Percentiles rank a stretch among this genome's conserved stretches.
Conservation (phyloP, 2,888 invertebrate genomes). For the Orthonevra nobilis region DNA sequence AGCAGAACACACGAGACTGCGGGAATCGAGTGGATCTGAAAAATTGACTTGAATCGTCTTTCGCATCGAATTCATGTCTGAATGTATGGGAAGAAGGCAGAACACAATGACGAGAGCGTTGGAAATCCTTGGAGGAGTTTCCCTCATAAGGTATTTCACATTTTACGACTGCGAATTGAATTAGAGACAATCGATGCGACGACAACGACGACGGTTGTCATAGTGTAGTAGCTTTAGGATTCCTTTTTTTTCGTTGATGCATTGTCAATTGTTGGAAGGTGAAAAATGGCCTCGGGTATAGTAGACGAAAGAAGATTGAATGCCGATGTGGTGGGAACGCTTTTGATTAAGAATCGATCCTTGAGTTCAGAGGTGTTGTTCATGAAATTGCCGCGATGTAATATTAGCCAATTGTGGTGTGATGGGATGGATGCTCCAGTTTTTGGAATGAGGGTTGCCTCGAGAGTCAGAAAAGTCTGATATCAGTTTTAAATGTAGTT, state of each 20-base stretch:
- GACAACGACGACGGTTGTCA: constrained; percentile 18
- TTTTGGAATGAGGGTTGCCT: no score
- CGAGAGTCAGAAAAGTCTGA: no score
- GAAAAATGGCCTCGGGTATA: constrained; percentile 21
- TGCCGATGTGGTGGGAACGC: background rate
- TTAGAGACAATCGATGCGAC: constrained; percentile 30
- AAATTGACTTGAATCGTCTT: constrained; percentile 50
- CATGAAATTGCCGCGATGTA: no score
- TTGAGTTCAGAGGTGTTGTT: no score
- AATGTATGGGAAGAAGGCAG: no score
- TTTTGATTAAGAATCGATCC: constrained; percentile 9
- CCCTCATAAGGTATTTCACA: constrained; percentile 9
- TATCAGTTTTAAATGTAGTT: no score
- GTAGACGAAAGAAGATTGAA: background rate
- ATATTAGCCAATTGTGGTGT: no score
- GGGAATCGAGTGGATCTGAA: constrained; percentile 17
- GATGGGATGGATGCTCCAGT: no score
- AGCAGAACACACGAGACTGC: background rate
- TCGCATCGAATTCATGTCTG: constrained; percentile 23
- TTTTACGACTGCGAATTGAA: constrained; percentile 38
- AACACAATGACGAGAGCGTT: background rate
- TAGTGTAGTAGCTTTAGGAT: constrained; percentile 11
- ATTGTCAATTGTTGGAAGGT: constrained; percentile 29
- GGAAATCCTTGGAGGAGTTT: constrained; percentile 10
- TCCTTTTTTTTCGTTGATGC: background rate